Base-by-base conservation (phyloP, 2,797 vertebrate genomes). In the Sebastes hubbsi region DNA sequence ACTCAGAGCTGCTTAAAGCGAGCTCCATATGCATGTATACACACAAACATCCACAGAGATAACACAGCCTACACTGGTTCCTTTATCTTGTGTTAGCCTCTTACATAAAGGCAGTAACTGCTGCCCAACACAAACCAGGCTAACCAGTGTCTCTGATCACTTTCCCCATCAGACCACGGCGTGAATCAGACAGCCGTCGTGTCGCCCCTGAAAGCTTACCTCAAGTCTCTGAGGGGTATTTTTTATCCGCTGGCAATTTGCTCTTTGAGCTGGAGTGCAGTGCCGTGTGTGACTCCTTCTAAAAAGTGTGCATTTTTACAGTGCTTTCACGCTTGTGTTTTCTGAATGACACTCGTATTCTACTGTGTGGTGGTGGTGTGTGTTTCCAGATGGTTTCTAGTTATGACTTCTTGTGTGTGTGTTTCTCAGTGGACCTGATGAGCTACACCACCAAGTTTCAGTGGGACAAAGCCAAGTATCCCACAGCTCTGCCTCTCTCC, bases 381-480 rank as follows among this genome's bases (percentile, higher is more conserved):
- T 66, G 25, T 58, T 69, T 73, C 16, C 12, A 70, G 1, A 24
- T 32, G 1, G n/a, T 62, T 49, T 65, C 10, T 52, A 20, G 16
- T 52, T 22, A 10, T 52, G 25, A 32, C 32, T 27, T 60, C 4
- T n/a, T 67, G 24, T 77, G 55, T 74, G 46, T 74, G 46, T 84
- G 76, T 83, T 67, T 81, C 29, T 84, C 75, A 99, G 98, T 96
- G 86, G 97, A 99, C 83, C 85, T 98, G 82, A 92, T 96, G 60
- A 97, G 95, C 85, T 97, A 97, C 6, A 88, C 98, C 93, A 97
- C 96, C 36, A 96, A 91, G 72, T 99, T 99, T 91, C 97, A 99
- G 75, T 99, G 98, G 98, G 98, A 99, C 96, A 97, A 97, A 96
- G 97, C 97, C 91, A 99, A 97, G 85, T 99, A 98, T 76, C 96